Conservation (phyloP, 2,797 vertebrate species). For the Micromesistius poutassou region DNA sequence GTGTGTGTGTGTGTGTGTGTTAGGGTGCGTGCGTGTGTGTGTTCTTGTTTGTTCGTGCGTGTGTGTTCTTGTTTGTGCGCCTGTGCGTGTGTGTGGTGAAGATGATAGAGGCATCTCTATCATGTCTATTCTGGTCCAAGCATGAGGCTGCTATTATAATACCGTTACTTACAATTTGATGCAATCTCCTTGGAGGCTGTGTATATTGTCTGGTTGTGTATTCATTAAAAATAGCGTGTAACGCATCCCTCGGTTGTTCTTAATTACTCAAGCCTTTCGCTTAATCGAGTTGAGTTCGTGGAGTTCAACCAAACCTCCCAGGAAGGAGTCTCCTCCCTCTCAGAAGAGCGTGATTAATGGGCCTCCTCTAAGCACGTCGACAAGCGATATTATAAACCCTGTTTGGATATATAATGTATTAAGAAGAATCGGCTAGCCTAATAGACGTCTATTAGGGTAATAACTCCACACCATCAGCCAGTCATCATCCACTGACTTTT, state of each 20-base stretch:
- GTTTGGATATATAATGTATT: not conserved
- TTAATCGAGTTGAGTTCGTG: not conserved
- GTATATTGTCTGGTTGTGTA: no score
- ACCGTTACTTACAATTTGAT: no score
- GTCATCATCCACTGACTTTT: no score
- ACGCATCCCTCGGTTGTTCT: no score
- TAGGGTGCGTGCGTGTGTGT: not conserved
- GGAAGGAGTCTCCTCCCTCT: not conserved
- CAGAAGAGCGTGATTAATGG: not conserved
- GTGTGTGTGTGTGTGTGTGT: constrained; percentile 1
- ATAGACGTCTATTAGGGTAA: not conserved
- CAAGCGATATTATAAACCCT: not conserved
- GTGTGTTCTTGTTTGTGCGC: not conserved
- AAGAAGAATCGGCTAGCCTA: not conserved
- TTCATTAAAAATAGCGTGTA: no score
- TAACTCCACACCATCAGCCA: not conserved
- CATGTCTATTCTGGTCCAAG: no score
- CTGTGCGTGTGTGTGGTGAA: not conserved
- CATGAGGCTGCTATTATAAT: no score
- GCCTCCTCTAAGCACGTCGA: not conserved
- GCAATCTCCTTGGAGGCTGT: no score
- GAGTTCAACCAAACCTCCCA: not conserved
- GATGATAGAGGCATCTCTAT: no score
- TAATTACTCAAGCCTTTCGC: no score
- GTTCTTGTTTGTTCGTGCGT: constrained; percentile 1